A percentile compares a stretch with the other conserved stretches of the same genome.
Conservation (phyloP, 2,888 invertebrate species). For the Melieria omissa region DNA sequence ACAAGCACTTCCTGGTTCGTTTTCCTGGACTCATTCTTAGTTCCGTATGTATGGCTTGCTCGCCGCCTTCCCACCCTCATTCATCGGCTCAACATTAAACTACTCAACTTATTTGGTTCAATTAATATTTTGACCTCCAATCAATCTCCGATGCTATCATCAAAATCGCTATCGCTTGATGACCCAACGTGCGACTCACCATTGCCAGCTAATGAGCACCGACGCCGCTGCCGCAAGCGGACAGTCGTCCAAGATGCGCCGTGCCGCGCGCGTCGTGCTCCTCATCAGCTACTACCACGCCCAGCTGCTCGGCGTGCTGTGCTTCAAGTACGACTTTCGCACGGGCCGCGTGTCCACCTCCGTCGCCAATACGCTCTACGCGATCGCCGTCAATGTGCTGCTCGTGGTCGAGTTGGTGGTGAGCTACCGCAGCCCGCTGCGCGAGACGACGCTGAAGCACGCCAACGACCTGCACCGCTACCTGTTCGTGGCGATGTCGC, state of each 20-base stretch:
- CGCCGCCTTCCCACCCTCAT: no score
- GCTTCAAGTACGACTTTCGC: not conserved
- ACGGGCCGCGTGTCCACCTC: not conserved
- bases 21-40: no score
- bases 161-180: no score
- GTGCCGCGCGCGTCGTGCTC: not conserved
- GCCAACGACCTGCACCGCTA: not conserved
- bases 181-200: no score
- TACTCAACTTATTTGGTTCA: no score
- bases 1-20: no score
- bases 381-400: not conserved
- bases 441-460: not conserved
- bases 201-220: no score
- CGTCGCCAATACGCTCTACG: not conserved
- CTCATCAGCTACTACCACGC: not conserved
- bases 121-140: no score
- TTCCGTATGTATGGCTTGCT: no score
- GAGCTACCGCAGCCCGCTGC: not conserved
- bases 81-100: no score
- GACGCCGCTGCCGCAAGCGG: not conserved
- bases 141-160: no score
- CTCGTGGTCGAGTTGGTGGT: not conserved
- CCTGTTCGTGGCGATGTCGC: not conserved
- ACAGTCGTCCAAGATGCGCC: not conserved
- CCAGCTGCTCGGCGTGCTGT: not conserved